Evolutionary conservation across 1,140 invertebrate genomes (phyloP).

Genomic region (Rhagoletis zephyria): DNA sequence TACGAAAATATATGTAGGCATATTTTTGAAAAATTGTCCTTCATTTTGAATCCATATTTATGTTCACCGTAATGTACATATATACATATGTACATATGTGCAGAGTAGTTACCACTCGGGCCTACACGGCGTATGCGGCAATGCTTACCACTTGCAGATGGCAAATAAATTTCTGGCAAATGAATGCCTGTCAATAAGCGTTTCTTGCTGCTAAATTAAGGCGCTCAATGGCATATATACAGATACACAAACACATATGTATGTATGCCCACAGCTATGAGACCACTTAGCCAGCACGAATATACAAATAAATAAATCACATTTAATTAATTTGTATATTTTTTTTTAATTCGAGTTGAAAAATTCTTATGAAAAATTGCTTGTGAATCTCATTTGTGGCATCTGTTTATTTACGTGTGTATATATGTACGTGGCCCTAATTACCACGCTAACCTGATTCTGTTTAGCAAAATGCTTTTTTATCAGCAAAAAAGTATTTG

Average conservation of each 20-base stretch:
- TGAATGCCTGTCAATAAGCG: slow-evolving; percentile 27
- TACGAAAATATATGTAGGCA: too few relatives aligned
- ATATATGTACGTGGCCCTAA: not conserved
- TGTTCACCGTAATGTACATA: too few relatives aligned
- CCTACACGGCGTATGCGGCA: not conserved
- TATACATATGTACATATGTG: not conserved
- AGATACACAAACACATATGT: not conserved
- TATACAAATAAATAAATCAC: slow-evolving; percentile 2
- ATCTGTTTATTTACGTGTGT: too few relatives aligned
- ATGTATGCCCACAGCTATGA: too few relatives aligned
- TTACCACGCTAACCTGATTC: slow-evolving; percentile 3
- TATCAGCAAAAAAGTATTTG: too few relatives aligned
- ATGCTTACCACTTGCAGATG: not conserved
- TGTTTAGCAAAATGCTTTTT: too few relatives aligned
- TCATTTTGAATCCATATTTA: too few relatives aligned
- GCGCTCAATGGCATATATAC: not conserved
- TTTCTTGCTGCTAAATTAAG: not conserved
- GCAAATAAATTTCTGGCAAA: slow-evolving; percentile 31
- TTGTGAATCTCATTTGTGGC: too few relatives aligned
- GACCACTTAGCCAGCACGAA: not conserved
- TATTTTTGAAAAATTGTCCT: too few relatives aligned
- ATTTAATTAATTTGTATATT: slow-evolving; percentile 23
- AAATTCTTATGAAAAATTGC: too few relatives aligned
- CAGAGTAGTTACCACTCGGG: too few relatives aligned
- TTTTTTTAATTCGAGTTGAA: not conserved